A percentile compares a stretch with the other conserved stretches of the same genome.
Evolutionary conservation across 2,797 vertebrate genomes (phyloP).

Genomic region (Neomorphus geoffroyi): DNA sequence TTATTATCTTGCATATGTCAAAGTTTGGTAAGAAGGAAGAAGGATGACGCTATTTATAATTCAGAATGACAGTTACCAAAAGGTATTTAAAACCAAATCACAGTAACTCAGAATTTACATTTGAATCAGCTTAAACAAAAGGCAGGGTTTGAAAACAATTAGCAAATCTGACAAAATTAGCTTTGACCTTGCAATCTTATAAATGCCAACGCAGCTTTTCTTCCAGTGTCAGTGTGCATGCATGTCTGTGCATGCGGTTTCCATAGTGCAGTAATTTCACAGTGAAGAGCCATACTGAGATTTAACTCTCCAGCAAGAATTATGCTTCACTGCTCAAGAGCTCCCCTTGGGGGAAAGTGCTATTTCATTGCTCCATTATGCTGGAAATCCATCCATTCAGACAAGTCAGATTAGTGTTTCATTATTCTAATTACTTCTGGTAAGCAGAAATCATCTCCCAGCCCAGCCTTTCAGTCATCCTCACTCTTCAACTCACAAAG

Average conservation of each 20-base stretch:
- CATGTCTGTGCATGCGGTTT: not conserved
- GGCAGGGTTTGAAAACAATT: conserved; percentile 54
- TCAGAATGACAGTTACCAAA: conserved; percentile 54
- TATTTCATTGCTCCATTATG: not conserved
- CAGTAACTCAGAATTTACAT: conserved; percentile 43
- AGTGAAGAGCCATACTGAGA: not conserved
- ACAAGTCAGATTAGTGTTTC: not conserved
- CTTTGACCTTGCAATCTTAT: conserved; percentile 47
- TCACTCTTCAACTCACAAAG: not conserved
- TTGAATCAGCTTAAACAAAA: conserved; percentile 63
- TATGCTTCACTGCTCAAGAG: not conserved
- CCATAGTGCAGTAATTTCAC: not conserved
- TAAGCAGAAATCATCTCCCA: not conserved
- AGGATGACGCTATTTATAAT: conserved; percentile 70
- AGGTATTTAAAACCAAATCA: conserved; percentile 64
- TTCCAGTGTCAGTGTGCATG: not conserved
- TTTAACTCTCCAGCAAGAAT: not conserved
- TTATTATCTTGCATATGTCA: conserved; percentile 71
- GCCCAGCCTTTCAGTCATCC: not conserved
- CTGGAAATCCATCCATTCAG: not conserved
- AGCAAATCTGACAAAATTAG: conserved; percentile 51
- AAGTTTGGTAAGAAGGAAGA: conserved; percentile 73
- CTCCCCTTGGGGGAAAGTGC: not conserved
- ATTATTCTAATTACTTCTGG: conserved; percentile 15
- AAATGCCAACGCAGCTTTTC: conserved; percentile 5